Percentiles rank a stretch among this genome's conserved stretches.
These are phyloP conservation scores for Andrena bucephala DNA, from an alignment of 2,888 invertebrate genomes.

Conservation along the genomic window DNA sequence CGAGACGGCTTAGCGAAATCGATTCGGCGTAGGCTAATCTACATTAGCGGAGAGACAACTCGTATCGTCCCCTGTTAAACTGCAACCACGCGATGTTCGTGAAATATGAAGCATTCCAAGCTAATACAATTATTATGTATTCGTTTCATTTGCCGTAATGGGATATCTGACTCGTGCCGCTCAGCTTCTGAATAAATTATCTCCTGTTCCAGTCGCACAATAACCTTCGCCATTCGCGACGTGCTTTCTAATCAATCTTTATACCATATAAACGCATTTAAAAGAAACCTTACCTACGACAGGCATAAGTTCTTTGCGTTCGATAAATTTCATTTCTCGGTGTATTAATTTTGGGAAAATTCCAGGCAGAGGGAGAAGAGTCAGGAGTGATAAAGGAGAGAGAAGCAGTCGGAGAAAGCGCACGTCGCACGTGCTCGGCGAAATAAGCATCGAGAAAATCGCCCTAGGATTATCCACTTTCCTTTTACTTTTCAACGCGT, in stretches of 20 bases:
- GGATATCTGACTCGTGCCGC: neutral
- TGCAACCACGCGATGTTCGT: conserved; percentile 13
- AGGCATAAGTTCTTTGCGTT: neutral
- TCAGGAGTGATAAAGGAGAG: neutral
- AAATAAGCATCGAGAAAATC: conserved; percentile 43
- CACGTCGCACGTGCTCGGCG: conserved; percentile 37
- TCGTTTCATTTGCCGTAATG: no score
- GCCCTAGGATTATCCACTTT: conserved; percentile 41
- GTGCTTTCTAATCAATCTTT: neutral
- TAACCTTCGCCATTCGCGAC: neutral
- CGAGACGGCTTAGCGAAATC: conserved; percentile 43
- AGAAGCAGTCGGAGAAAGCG: neutral
- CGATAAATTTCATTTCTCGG: neutral
- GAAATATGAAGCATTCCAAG: conserved; percentile 4
- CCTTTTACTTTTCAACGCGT: conserved; percentile 30
- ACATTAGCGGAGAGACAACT: conserved; percentile 14
- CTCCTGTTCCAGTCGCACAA: no score
- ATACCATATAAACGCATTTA: no score
- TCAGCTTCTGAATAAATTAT: conserved; percentile 1
- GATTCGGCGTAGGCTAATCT: conserved; percentile 53
- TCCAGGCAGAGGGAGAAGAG: conserved; percentile 25
- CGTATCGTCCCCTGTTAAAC: conserved; percentile 28
- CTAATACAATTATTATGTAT: neutral
- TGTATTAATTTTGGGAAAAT: conserved; percentile 15
- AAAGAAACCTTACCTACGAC: neutral